Conservation (phyloP, 2,797 vertebrate species). For the Mionectes olivaceus region DNA sequence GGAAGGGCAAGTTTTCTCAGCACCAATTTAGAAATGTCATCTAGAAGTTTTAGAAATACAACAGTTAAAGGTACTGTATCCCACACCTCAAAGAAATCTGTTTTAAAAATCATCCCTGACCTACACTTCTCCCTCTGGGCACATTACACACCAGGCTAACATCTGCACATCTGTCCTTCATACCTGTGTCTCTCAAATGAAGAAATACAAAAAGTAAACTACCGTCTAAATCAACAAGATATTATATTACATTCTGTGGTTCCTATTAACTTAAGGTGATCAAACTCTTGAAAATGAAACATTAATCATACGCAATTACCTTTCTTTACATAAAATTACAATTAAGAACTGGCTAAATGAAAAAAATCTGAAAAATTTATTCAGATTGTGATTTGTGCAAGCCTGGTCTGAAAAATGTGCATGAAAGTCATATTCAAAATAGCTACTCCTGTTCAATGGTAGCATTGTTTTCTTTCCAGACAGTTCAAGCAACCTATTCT, state of each 20-base stretch:
- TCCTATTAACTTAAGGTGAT: conserved; percentile 2
- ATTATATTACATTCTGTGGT: conserved; percentile 2
- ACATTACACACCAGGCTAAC: conserved; percentile 15
- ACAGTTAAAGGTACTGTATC: conserved; percentile 19
- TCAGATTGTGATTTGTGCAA: neutral
- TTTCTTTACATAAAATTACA: neutral
- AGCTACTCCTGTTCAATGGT: neutral
- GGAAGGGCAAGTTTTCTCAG: conserved; percentile 65
- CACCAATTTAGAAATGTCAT: conserved; percentile 65
- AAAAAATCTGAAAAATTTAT: neutral
- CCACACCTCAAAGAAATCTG: conserved; percentile 11
- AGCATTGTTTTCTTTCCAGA: neutral
- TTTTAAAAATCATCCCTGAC: conserved; percentile 41
- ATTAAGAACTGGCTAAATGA: neutral
- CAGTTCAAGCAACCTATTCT: neutral
- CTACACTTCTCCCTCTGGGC: conserved; percentile 38
- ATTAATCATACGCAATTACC: conserved; percentile 10
- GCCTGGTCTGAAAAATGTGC: neutral
- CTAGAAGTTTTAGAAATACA: conserved; percentile 35
- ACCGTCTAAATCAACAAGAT: conserved; percentile 24
- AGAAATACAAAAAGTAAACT: conserved; percentile 37
- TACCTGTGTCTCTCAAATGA: conserved; percentile 39
- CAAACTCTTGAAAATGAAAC: conserved; percentile 31
- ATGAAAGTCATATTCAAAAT: neutral
- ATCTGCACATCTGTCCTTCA: conserved; percentile 58